Evolutionary conservation across 2,888 invertebrate species (phyloP).

Genomic region (Julus scandinavius): DNA sequence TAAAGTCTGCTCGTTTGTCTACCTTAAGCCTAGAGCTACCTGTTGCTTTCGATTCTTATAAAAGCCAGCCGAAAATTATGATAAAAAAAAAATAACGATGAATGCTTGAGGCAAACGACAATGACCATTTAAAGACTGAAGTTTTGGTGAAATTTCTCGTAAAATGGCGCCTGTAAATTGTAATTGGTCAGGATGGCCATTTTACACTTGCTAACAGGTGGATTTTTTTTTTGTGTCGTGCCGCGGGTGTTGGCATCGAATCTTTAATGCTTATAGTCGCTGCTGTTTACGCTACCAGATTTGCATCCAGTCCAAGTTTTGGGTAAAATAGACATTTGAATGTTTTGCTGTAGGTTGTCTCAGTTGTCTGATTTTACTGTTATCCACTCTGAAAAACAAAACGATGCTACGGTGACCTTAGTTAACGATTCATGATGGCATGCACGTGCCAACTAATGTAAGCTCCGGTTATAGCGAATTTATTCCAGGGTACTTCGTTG

Average conservation of each 20-base stretch:
- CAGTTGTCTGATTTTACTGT: neutral
- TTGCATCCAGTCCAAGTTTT: neutral
- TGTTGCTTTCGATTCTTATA: slow-evolving; percentile 34
- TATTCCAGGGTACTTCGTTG: too few species aligned
- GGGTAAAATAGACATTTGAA: neutral
- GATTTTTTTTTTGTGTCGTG: neutral
- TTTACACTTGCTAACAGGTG: neutral
- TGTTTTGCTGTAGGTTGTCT: neutral
- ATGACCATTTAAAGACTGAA: neutral
- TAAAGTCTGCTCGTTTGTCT: neutral
- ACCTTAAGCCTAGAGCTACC: neutral
- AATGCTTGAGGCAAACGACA: neutral
- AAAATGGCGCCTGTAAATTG: neutral
- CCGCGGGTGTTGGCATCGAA: neutral
- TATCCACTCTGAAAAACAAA: neutral
- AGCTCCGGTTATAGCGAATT: too few species aligned
- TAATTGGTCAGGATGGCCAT: neutral
- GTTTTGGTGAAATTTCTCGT: neutral
- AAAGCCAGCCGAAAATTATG: neutral
- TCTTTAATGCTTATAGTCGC: neutral
- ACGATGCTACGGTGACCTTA: neutral
- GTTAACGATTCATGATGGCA: neutral
- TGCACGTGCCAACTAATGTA: too few species aligned
- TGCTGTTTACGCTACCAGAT: neutral
- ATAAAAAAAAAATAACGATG: neutral